These are phyloP conservation scores for Drosophila sp. DNA, from an alignment of 1,140 invertebrate genomes.

Conservation along the genomic window DNA sequence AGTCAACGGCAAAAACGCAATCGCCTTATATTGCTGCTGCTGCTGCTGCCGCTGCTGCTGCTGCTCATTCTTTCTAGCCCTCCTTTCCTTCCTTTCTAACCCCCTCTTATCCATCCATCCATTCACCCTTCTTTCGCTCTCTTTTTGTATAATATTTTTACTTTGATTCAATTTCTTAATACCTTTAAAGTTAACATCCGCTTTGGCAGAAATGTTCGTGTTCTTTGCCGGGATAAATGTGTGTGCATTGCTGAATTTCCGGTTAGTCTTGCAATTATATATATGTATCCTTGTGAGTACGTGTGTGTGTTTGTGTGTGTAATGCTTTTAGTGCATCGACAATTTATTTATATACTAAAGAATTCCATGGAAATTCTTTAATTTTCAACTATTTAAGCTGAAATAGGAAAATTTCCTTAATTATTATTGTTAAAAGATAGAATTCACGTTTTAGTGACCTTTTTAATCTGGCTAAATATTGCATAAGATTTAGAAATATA, in stretches of 20 bases:
- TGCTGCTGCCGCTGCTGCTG: not conserved
- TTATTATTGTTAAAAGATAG: not conserved
- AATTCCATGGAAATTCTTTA: conserved; percentile 2
- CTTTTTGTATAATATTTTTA: conserved; percentile 68
- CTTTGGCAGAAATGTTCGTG: conserved; percentile 60
- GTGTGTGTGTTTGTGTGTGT: not conserved
- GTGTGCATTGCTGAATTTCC: conserved; percentile 39
- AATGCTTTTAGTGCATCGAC: not conserved
- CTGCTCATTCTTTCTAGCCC: not conserved
- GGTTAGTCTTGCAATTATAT: conserved; percentile 10
- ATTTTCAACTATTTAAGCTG: not conserved
- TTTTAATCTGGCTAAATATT: no score
- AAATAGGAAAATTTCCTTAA: not conserved
- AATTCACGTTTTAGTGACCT: no score
- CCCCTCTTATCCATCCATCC: not conserved
- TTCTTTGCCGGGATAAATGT: conserved; percentile 12
- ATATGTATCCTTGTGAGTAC: no score
- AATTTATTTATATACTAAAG: conserved; percentile 1
- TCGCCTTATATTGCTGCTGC: conserved; percentile 48
- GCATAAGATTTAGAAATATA: no score
- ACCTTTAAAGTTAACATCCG: conserved; percentile 79
- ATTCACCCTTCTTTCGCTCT: conserved; percentile 1
- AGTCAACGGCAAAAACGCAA: conserved; percentile 58
- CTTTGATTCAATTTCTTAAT: conserved; percentile 81
- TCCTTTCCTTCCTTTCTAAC: not conserved